Evolutionary conservation across 1,140 invertebrate species (phyloP).

Genomic region (Drosophila busckii): DNA sequence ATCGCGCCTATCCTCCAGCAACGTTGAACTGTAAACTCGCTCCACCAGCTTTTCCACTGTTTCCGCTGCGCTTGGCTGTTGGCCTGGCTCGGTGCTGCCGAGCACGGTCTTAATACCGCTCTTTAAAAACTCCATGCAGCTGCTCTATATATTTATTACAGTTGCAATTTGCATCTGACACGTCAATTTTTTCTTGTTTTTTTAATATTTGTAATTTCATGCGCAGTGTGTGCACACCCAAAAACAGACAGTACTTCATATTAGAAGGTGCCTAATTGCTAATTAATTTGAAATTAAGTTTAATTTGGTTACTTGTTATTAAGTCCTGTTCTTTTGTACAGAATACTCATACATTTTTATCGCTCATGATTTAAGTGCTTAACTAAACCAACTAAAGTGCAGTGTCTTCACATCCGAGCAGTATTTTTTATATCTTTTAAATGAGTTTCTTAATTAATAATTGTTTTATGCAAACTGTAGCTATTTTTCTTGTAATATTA

Average conservation of each 20-base stretch:
- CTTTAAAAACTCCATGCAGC: slow-evolving; percentile 90
- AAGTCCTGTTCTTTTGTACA: no score
- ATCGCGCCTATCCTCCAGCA: slow-evolving; percentile 96
- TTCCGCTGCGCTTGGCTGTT: slow-evolving; percentile 88
- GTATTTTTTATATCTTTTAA: no score
- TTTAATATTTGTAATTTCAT: slow-evolving; percentile 31
- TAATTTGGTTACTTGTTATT: no score
- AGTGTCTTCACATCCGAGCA: no score
- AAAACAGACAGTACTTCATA: not conserved
- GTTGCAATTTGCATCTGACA: slow-evolving; percentile 38
- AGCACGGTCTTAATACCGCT: slow-evolving; percentile 93
- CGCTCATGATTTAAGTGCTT: no score
- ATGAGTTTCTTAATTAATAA: no score
- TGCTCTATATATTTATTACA: slow-evolving; percentile 27
- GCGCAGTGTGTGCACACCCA: slow-evolving; percentile 24
- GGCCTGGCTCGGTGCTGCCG: slow-evolving; percentile 86
- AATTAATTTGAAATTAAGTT: no score
- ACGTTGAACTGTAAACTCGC: slow-evolving; percentile 92
- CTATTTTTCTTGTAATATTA: no score
- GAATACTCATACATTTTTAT: no score
- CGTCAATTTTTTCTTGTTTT: slow-evolving; percentile 54
- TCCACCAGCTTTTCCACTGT: slow-evolving; percentile 96
- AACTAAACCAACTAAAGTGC: no score
- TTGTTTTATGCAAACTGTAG: no score
- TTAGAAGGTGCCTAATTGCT: not conserved